Base-by-base conservation (phyloP, 2,797 vertebrate genomes). In the Carcharodon carcharias region DNA sequence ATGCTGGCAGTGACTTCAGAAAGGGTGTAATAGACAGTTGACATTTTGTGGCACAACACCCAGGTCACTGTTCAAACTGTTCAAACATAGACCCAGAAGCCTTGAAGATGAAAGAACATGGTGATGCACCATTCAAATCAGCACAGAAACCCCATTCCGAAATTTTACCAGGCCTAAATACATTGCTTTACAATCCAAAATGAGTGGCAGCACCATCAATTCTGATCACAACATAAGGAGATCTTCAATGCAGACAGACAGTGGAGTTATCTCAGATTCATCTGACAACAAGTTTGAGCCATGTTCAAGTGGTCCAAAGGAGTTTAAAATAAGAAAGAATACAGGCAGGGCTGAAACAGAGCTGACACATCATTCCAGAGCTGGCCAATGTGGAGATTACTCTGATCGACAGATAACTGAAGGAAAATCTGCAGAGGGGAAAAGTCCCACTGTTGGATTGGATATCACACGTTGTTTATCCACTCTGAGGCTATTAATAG, bases 151-250 rank as follows among this genome's bases (percentile, higher is more conserved):
- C 40, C 69, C 67, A 14, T 31, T 73, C 65, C 35, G 40, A 50
- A 56, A 73, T 54, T 54, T 95, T 50, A 18, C 96, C 96, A 31
- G 96, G 96, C 58, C n/a, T 14, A 56, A 71, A 73, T 96, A 31
- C 96, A 96, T 40, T 0, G 96, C 97, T 92, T 65, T 96, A 97
- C 96, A 96, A 96, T 96, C 96, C 96, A 96, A 96, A 96, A 97
- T 96, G 97, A 96, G 96, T 67, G 95, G 96, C 0, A 9, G 95
- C 96, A 96, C 96, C 96, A 94, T 97, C 97, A 96, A 0, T 96
- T 96, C 96, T 92, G 96, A 96, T 73, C 67, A 56, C 65, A 45
- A 45, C 9, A 14, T 56, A 12, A 97, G 96, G 96, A 96, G 97
- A 96, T 97, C 96, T 96, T 97, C 0, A 77, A 96, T 94, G 96